Conservation (phyloP, 2,797 vertebrate genomes). For the Telmatherina bonti region DNA sequence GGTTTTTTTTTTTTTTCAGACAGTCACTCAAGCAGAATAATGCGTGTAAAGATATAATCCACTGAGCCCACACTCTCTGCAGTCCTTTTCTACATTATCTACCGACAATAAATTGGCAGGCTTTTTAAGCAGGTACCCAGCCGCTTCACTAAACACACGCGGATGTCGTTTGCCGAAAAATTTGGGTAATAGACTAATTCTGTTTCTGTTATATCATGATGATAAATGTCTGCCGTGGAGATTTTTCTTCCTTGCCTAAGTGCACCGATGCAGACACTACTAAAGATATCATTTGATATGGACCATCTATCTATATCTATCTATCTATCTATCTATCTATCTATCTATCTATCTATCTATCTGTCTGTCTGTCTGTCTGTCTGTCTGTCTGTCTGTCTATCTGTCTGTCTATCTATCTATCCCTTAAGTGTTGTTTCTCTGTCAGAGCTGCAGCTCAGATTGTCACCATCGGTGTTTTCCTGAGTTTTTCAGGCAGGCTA, state of each 20-base stretch:
- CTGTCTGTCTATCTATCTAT: too few species aligned
- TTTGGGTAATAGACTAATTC: slow-evolving; percentile 52
- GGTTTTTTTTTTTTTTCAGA: slow-evolving; percentile 58
- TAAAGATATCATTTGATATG: too few species aligned
- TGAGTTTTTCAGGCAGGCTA: slow-evolving; percentile 80
- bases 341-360: too few species aligned
- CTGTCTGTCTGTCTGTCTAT: too few species aligned
- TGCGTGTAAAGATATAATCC: slow-evolving; percentile 76
- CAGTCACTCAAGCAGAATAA: slow-evolving; percentile 77
- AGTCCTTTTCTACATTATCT: slow-evolving; percentile 58
- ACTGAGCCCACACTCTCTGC: slow-evolving; percentile 64
- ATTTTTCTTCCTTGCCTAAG: slow-evolving; percentile 21
- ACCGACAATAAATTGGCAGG: slow-evolving; percentile 60
- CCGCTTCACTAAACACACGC: slow-evolving; percentile 30
- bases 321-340: slow-evolving; percentile 13
- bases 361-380: too few species aligned
- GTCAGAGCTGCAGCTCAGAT: slow-evolving; percentile 68
- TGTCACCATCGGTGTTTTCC: slow-evolving; percentile 83
- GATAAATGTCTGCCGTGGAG: too few species aligned
- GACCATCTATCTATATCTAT: slow-evolving; percentile 15
- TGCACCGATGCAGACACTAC: too few species aligned
- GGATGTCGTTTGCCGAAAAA: slow-evolving; percentile 38
- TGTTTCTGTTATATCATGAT: slow-evolving; percentile 16
- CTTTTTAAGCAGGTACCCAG: slow-evolving; percentile 64
- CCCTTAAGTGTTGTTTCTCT: slow-evolving; percentile 19